Evolutionary conservation across 1,140 invertebrate genomes (phyloP).

Genomic region (Pogonus chalceus): DNA sequence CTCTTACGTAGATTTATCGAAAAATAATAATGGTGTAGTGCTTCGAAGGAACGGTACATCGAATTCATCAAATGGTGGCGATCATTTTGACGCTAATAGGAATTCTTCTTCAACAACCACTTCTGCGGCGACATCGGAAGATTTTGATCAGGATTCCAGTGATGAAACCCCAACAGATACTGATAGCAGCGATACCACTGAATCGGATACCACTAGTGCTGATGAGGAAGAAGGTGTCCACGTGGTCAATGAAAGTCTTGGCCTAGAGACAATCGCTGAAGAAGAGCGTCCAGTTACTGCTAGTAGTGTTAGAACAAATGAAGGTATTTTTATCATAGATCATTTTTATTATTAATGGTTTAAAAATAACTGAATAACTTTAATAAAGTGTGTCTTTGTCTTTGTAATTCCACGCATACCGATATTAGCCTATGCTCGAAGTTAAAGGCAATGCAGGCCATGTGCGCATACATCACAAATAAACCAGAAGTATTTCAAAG

Average conservation of each 20-base stretch:
- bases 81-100: no score
- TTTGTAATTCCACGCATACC: not conserved
- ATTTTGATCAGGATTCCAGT: conserved; percentile 9
- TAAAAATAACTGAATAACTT: not conserved
- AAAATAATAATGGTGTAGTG: not conserved
- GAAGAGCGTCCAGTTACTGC: conserved; percentile 28
- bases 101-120: not conserved
- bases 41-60: not conserved
- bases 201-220: conserved; percentile 16
- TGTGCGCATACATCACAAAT: not conserved
- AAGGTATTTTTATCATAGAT: conserved; percentile 13
- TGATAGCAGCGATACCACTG: conserved; percentile 19
- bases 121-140: not conserved
- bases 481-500: no score
- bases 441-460: no score
- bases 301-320: conserved; percentile 21
- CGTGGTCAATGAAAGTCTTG: conserved; percentile 20
- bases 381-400: not conserved
- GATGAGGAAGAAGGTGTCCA: conserved; percentile 11
- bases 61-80: no score
- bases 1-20: not conserved
- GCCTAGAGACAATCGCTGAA: conserved; percentile 32
- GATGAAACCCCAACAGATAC: conserved; percentile 16
- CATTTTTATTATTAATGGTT: not conserved
- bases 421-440: not conserved